Percentiles rank a stretch among this genome's conserved stretches.
Evolutionary conservation across 2,797 vertebrate species (phyloP).

Genomic region (Crax fasciolata): DNA sequence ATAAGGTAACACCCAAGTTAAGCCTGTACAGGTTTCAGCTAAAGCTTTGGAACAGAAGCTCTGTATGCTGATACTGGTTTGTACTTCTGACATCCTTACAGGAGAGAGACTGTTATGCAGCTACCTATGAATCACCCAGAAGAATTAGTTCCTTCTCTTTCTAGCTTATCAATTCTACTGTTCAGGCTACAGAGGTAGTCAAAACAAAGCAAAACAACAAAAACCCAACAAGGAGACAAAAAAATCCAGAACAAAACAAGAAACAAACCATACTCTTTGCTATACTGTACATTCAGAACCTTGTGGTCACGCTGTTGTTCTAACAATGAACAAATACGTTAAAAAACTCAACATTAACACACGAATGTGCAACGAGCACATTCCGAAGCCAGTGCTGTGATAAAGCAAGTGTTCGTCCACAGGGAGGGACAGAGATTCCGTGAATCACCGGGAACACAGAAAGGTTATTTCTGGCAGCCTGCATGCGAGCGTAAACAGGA

Average conservation of each 20-base stretch:
- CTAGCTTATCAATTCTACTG: conserved; percentile 57
- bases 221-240: conserved; percentile 50
- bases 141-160: conserved; percentile 57
- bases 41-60: conserved; percentile 51
- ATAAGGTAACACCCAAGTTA: conserved; percentile 46
- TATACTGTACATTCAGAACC: conserved; percentile 82
- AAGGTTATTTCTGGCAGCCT: conserved; percentile 72
- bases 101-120: conserved; percentile 44
- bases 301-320: conserved; percentile 80
- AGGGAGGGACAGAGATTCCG: conserved; percentile 73
- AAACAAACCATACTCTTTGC: conserved; percentile 60
- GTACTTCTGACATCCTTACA: conserved; percentile 8
- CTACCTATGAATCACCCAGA: not conserved
- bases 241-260: not conserved
- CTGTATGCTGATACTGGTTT: conserved; percentile 10
- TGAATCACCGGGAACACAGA: conserved; percentile 64
- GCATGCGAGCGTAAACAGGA: conserved; percentile 66
- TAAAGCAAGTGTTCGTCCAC: conserved; percentile 78
- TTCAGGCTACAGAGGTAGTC: conserved; percentile 82
- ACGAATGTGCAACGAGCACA: conserved; percentile 73
- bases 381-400: conserved; percentile 79
- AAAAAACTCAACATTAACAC: conserved; percentile 66
- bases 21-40: conserved; percentile 43
- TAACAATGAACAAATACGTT: conserved; percentile 81
- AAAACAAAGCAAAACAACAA: conserved; percentile 60